Percentiles rank a stretch among this genome's conserved stretches.
Conservation (phyloP, 2,113 vertebrate genomes). For the Campylomormyrus tamandua region DNA sequence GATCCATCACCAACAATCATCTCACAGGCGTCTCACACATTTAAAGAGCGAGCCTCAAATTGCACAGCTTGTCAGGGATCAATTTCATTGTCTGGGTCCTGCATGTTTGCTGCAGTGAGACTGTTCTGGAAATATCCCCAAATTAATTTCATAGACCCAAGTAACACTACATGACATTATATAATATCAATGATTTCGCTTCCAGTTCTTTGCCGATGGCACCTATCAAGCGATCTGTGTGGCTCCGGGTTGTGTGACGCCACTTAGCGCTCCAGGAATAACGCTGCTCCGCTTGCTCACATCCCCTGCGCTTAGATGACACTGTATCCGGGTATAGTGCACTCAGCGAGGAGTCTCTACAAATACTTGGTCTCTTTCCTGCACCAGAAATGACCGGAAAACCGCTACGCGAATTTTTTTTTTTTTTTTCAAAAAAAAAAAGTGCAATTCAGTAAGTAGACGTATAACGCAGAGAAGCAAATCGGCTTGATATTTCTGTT, state of each 20-base stretch:
- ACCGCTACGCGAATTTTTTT: background rate
- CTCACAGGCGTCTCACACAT: background rate
- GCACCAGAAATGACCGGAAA: background rate
- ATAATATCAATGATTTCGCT: background rate
- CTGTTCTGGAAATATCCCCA: background rate
- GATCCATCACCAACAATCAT: background rate
- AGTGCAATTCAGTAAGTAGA: background rate
- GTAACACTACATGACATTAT: background rate
- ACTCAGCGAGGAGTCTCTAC: background rate
- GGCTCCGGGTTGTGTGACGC: background rate
- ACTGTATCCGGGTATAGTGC: background rate
- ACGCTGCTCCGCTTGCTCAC: background rate
- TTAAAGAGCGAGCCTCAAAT: background rate
- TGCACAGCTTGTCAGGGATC: background rate
- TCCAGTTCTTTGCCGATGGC: background rate
- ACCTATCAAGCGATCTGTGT: background rate
- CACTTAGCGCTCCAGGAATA: background rate
- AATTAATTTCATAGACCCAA: background rate
- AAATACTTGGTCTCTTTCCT: background rate
- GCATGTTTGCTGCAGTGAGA: background rate
- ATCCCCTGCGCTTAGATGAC: background rate
- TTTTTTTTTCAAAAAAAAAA: background rate
- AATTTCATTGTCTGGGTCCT: background rate
- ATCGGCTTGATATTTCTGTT: background rate
- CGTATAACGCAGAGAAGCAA: background rate